These are phyloP conservation scores for Petrocephalus microphthalmus DNA, from an alignment of 2,113 vertebrate genomes.

Conservation along the genomic window DNA sequence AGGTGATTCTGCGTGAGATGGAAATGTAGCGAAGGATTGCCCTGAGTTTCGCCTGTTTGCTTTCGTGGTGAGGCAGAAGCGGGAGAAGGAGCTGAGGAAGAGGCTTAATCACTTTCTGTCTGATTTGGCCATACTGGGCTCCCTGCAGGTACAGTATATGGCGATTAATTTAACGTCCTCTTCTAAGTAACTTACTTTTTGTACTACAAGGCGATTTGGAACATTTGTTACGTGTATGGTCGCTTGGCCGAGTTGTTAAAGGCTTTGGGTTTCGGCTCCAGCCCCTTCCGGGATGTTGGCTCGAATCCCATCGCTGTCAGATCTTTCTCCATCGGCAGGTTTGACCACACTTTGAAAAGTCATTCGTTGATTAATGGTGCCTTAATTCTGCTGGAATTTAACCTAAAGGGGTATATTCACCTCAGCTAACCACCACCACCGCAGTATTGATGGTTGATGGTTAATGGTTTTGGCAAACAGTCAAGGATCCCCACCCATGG, in stretches of 20 bases:
- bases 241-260: neutral
- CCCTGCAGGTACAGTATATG: slow-evolving; percentile 51
- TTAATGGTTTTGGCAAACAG: neutral
- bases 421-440: neutral
- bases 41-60: neutral
- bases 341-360: neutral
- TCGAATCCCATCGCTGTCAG: neutral
- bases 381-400: neutral
- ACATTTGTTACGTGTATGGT: neutral
- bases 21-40: neutral
- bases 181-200: neutral
- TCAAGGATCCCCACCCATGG: neutral
- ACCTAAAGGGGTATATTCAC: neutral
- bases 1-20: neutral
- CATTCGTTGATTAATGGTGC: neutral
- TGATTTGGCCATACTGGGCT: slow-evolving; percentile 62
- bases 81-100: slow-evolving; percentile 55
- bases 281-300: neutral
- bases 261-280: neutral
- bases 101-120: slow-evolving; percentile 58
- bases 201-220: neutral
- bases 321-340: neutral
- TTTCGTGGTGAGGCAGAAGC: slow-evolving; percentile 40
- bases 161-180: neutral
- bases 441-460: neutral